These are phyloP conservation scores for Brachyhypopomus occidentalis DNA, from an alignment of 2,113 vertebrate genomes.

Conservation along the genomic window DNA sequence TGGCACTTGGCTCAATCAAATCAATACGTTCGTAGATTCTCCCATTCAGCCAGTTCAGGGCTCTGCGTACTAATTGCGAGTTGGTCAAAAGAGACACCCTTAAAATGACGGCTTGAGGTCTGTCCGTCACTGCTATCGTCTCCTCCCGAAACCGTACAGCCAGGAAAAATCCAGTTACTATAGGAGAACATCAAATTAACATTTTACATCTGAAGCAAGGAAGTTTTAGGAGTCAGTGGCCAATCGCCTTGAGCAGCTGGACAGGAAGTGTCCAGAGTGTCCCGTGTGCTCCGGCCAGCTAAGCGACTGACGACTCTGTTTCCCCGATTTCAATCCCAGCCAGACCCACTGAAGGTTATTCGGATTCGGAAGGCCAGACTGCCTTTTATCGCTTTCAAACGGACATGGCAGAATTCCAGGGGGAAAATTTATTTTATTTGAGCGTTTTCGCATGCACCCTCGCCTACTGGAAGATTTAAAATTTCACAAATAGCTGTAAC, in stretches of 20 bases:
- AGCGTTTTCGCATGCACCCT: not conserved
- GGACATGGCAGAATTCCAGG: not conserved
- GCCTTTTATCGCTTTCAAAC: not conserved
- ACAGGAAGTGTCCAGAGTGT: not conserved
- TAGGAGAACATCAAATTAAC: not conserved
- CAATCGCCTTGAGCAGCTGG: not conserved
- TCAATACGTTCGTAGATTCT: conserved; percentile 53
- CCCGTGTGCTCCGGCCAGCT: conserved; percentile 29
- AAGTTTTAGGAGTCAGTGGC: not conserved
- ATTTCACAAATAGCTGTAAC: not conserved
- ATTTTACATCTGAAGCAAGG: not conserved
- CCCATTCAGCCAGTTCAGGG: conserved; percentile 34
- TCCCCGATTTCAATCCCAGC: conserved; percentile 34
- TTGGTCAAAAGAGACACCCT: conserved; percentile 37
- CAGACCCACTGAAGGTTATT: conserved; percentile 20
- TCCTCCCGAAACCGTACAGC: no score
- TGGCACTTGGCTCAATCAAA: conserved; percentile 51
- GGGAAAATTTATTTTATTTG: not conserved
- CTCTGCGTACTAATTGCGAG: conserved; percentile 41
- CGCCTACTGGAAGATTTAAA: not conserved
- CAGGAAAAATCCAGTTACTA: not conserved
- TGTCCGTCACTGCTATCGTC: not conserved
- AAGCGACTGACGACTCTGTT: conserved; percentile 46
- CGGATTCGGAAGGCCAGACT: conserved; percentile 1
- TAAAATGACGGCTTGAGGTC: not conserved